Base-by-base conservation (phyloP, 1,140 invertebrate genomes). In the Scaptomyza montana region DNA sequence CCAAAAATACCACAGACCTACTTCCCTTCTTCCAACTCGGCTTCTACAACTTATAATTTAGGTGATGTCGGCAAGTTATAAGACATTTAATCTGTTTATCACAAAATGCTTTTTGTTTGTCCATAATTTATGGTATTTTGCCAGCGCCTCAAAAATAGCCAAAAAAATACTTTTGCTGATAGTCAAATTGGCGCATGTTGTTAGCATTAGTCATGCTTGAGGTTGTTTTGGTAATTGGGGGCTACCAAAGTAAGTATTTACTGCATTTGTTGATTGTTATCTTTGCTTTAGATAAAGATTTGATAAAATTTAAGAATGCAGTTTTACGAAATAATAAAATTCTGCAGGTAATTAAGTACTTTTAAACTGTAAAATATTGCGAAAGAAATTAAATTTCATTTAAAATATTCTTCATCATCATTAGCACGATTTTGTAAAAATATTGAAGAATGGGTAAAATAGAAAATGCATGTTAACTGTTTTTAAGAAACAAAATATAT, bases 181-280 rank as follows among this genome's bases (percentile, higher is more conserved):
- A 73, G 77, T 80, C 70, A 61, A 84, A 66, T 67, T 74, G 64
- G 65, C 54, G 43, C 64, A 77, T 78, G 73, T 73, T 77, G 79
- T 77, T 72, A 60, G 53, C 74, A 84, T 84, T 84, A 85, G 80
- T 84, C 80, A 84, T 80, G 16, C 39, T n/a, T 43, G 12, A 43
- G 12, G 39, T n/a, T n/a, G 12, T 43, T 43, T 43, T n/a, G 4
- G 30, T 33, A 33, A 5, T n/a, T 43, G 39, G 39, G 10, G 39
- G 10, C 39, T 12, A 43, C 39, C 39, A 43, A 43, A 43, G 33
- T 9, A 9, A 36, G 33, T 36, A 43, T 43, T 43, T n/a, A 43
- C 12, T 39, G 10, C 30, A 30, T 5, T 9, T 3, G 5, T 33
- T 33, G 7, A 7, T 2, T 43, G 12, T 43, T 36, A 36, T 36